Evolutionary conservation across 2,888 invertebrate species (phyloP).

Genomic region (Itoplectis maculator): DNA sequence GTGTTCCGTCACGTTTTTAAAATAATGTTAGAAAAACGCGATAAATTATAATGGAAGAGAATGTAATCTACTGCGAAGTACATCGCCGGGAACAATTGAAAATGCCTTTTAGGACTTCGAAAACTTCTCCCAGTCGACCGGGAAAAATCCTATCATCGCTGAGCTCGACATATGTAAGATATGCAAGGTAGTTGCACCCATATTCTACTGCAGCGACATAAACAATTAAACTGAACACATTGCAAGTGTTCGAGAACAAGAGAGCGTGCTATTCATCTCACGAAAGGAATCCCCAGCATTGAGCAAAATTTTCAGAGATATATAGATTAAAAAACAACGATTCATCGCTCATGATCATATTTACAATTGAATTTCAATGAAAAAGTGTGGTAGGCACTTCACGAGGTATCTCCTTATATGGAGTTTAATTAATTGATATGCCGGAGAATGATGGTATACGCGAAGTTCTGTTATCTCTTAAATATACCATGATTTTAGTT

Average conservation of each 20-base stretch:
- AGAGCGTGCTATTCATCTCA: constrained; percentile 40
- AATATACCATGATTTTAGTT: constrained; percentile 9
- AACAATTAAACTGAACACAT: neutral
- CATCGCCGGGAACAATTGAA: constrained; percentile 31
- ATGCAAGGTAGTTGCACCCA: too few species aligned
- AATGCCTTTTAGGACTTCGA: constrained; percentile 13
- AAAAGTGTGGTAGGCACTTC: constrained; percentile 12
- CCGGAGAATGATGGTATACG: neutral
- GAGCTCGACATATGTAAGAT: neutral
- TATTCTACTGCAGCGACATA: too few species aligned
- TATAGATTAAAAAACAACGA: constrained; percentile 27
- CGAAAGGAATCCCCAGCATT: constrained; percentile 1
- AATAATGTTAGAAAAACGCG: constrained; percentile 16
- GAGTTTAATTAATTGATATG: neutral
- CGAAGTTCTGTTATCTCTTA: constrained; percentile 22
- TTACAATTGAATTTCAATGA: neutral
- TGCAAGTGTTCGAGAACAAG: neutral
- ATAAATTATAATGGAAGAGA: neutral
- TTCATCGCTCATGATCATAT: constrained; percentile 32
- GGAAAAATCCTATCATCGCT: neutral
- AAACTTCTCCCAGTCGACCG: constrained; percentile 26
- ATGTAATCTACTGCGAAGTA: neutral
- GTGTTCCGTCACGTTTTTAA: constrained; percentile 38
- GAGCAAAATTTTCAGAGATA: constrained; percentile 5
- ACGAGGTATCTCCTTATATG: neutral